A percentile compares a stretch with the other conserved stretches of the same genome.
These are phyloP conservation scores for Lanistes nyassanus DNA, from an alignment of 1,140 invertebrate species.

Conservation along the genomic window DNA sequence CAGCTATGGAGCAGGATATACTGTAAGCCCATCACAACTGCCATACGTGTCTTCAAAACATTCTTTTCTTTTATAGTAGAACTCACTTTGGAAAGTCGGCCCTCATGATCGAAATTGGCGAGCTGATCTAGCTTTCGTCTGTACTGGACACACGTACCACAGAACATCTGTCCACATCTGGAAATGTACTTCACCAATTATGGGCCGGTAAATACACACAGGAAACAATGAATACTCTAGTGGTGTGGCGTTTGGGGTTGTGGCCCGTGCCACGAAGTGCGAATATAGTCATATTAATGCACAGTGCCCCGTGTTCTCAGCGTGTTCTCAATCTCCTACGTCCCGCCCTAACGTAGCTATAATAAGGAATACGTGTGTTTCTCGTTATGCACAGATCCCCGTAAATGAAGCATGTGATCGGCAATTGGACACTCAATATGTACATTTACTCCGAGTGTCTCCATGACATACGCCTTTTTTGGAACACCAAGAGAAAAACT, in stretches of 20 bases:
- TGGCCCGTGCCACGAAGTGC: neutral
- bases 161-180: constrained; percentile 58
- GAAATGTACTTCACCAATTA: constrained; percentile 8
- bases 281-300: neutral
- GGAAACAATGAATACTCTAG: too few relatives aligned
- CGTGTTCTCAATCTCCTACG: neutral
- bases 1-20: too few relatives aligned
- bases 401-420: too few relatives aligned
- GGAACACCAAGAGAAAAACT: too few relatives aligned
- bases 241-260: neutral
- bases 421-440: too few relatives aligned
- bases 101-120: constrained; percentile 53
- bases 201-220: neutral
- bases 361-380: too few relatives aligned
- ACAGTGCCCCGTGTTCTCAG: neutral
- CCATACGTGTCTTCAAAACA: too few relatives aligned
- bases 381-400: too few relatives aligned
- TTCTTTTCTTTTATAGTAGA: neutral
- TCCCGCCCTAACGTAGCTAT: neutral
- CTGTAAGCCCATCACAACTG: too few relatives aligned
- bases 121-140: constrained; percentile 49
- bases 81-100: constrained; percentile 50
- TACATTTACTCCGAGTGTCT: too few relatives aligned
- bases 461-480: too few relatives aligned
- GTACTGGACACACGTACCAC: constrained; percentile 45